These are phyloP conservation scores for Hypsopygia costalis DNA, from an alignment of 2,888 invertebrate species.

Conservation along the genomic window DNA sequence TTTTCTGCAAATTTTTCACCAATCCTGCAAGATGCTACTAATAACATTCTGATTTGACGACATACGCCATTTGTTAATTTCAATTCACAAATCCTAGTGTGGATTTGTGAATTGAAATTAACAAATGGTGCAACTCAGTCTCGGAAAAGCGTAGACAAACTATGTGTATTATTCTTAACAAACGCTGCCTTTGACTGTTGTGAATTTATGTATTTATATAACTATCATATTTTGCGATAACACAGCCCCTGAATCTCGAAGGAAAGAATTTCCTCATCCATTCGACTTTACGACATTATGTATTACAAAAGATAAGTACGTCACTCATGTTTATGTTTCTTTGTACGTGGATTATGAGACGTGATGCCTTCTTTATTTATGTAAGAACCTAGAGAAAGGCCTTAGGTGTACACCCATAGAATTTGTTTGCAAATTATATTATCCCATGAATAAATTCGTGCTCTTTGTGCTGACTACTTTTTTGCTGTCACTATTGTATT, in stretches of 20 bases:
- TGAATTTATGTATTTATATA: slow-evolving; percentile 3
- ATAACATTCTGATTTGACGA: no score
- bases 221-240: slow-evolving; percentile 2
- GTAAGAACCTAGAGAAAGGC: slow-evolving; percentile 45
- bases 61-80: no score
- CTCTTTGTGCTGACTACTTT: slow-evolving; percentile 2
- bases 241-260: slow-evolving; percentile 2
- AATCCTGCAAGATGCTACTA: no score
- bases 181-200: no score
- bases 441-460: slow-evolving; percentile 53
- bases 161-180: no score
- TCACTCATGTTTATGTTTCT: slow-evolving; percentile 67
- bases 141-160: no score
- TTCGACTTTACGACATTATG: slow-evolving; percentile 65
- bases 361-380: slow-evolving; percentile 65
- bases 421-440: slow-evolving; percentile 68
- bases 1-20: no score
- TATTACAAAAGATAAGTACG: slow-evolving; percentile 65
- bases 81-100: no score
- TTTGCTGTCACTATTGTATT: neutral
- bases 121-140: no score
- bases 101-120: no score
- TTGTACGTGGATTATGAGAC: slow-evolving; percentile 74
- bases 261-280: slow-evolving; percentile 39
- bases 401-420: slow-evolving; percentile 43